Evolutionary conservation across 2,888 invertebrate species (phyloP).

Genomic region (Desoria tigrina): DNA sequence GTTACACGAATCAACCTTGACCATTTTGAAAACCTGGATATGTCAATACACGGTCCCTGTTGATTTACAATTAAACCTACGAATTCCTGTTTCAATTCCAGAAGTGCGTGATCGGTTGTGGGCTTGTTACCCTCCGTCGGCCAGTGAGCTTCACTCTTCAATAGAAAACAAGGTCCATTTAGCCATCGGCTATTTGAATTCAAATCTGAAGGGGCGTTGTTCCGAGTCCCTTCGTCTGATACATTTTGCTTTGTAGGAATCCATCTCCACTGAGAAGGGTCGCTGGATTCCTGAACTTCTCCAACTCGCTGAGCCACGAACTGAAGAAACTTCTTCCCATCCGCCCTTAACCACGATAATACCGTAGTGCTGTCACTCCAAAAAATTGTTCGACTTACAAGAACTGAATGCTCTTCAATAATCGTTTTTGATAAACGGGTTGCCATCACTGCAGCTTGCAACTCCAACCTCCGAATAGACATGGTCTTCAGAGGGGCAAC

Average conservation of each 20-base stretch:
- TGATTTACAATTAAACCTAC: not conserved
- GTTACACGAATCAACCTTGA: not conserved
- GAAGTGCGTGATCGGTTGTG: not conserved
- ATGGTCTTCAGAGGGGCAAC: constrained; percentile 40
- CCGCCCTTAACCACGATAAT: constrained; percentile 43
- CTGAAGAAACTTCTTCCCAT: constrained; percentile 25
- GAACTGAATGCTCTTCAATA: not conserved
- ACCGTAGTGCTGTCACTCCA: constrained; percentile 43
- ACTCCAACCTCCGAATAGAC: constrained; percentile 46
- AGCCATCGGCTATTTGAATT: constrained; percentile 39
- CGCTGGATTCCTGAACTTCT: constrained; percentile 37
- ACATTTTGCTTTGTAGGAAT: constrained; percentile 45
- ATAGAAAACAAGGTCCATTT: constrained; percentile 45
- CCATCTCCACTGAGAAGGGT: constrained; percentile 41
- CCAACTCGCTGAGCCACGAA: constrained; percentile 44
- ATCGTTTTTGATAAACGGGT: constrained; percentile 13
- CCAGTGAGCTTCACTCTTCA: constrained; percentile 29
- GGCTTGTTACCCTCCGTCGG: constrained; percentile 26
- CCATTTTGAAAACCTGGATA: not conserved
- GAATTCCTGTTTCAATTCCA: not conserved
- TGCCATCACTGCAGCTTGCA: constrained; percentile 47
- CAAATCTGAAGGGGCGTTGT: constrained; percentile 7
- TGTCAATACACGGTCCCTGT: not conserved
- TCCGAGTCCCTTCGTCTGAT: constrained; percentile 48
- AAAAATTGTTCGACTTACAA: constrained; percentile 8